A percentile compares a stretch with the other conserved stretches of the same genome.
These are phyloP conservation scores for Nannoperca australis DNA, from an alignment of 2,797 vertebrate species.

Conservation along the genomic window DNA sequence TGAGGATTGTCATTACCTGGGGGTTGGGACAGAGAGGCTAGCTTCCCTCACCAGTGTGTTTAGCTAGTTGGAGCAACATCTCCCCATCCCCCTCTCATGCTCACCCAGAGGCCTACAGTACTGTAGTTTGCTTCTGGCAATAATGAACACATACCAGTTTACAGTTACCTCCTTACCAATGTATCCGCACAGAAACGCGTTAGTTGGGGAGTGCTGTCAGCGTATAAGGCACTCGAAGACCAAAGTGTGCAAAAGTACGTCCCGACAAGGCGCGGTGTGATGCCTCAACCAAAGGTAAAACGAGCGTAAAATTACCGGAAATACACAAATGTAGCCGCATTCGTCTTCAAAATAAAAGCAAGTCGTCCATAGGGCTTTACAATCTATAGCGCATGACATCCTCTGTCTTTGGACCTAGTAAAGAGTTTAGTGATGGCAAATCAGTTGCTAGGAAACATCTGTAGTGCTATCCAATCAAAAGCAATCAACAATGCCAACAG, in stretches of 20 bases:
- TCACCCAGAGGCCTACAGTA: slow-evolving; percentile 29
- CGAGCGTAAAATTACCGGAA: slow-evolving; percentile 38
- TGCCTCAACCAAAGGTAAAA: slow-evolving; percentile 20
- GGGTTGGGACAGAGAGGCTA: slow-evolving; percentile 16
- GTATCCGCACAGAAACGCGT: background rate
- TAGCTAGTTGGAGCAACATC: slow-evolving; percentile 44
- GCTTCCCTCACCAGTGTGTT: slow-evolving; percentile 35
- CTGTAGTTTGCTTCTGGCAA: slow-evolving; percentile 11
- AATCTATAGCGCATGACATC: too few species aligned
- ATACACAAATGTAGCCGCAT: background rate
- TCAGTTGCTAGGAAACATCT: too few species aligned
- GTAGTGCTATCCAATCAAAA: too few species aligned
- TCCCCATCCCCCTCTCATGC: slow-evolving; percentile 53
- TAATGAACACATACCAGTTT: background rate
- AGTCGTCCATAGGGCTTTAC: too few species aligned
- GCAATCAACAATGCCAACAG: too few species aligned
- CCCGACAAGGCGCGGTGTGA: slow-evolving; percentile 16
- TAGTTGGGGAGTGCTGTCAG: background rate
- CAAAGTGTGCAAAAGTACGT: slow-evolving; percentile 3
- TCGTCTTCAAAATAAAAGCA: slow-evolving; percentile 50
- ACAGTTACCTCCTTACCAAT: slow-evolving; percentile 9
- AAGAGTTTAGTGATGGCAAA: too few species aligned
- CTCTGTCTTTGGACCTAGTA: too few species aligned
- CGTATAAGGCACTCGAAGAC: background rate
- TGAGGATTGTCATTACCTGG: background rate